Percentiles rank a stretch among this genome's conserved stretches.
phyloP scores from a whole-genome alignment of 1,140 invertebrate species.

The Aphaenogaster floridana region DNA sequence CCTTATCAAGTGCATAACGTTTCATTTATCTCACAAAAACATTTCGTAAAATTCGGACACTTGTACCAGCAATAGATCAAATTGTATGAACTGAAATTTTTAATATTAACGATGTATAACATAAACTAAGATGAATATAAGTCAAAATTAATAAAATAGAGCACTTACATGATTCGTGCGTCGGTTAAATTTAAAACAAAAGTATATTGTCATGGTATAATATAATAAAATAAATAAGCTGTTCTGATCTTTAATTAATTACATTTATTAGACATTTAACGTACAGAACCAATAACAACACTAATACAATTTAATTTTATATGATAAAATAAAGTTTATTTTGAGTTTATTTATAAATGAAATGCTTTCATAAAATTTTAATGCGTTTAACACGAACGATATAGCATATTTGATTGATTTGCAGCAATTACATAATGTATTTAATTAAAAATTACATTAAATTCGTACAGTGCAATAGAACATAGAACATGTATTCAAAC shows the following conservation, averaged over 20 bases:
- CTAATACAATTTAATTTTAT: slow-evolving; percentile 1
- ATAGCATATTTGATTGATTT: neutral
- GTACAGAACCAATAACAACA: neutral
- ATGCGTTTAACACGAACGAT: neutral
- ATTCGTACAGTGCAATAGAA: neutral
- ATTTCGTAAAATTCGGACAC: too few relatives aligned
- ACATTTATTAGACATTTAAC: neutral
- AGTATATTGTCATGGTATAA: too few relatives aligned
- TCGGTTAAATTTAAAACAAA: too few relatives aligned
- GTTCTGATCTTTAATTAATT: neutral
- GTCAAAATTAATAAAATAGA: too few relatives aligned
- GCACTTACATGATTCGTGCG: too few relatives aligned
- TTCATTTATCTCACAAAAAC: too few relatives aligned
- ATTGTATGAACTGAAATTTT: too few relatives aligned
- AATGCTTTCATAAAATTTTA: neutral
- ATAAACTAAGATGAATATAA: too few relatives aligned
- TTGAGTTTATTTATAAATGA: neutral
- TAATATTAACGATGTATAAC: too few relatives aligned
- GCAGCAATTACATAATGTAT: neutral
- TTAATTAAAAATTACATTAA: slow-evolving; percentile 7
- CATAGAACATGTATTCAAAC: neutral
- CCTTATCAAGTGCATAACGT: too few relatives aligned
- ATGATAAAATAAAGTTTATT: neutral
- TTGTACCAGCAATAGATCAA: too few relatives aligned
- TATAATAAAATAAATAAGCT: too few relatives aligned